phyloP scores from a whole-genome alignment of 2,797 vertebrate species.

The Hephaestus fuliginosus region DNA sequence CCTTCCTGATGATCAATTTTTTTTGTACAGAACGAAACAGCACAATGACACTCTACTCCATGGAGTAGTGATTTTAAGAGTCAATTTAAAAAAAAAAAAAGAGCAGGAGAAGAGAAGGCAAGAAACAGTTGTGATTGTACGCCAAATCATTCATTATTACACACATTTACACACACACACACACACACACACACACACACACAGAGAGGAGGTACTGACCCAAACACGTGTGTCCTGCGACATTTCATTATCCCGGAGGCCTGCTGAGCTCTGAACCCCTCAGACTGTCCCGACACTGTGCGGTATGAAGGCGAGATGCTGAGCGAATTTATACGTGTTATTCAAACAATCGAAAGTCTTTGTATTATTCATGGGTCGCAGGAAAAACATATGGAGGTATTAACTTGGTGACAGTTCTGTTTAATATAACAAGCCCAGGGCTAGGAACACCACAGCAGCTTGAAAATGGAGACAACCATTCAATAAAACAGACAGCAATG shows the following conservation, averaged over 20 bases:
- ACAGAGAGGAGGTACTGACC: constrained; percentile 55
- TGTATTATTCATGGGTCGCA: constrained; percentile 78
- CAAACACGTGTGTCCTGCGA: constrained; percentile 58
- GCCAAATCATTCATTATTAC: neutral
- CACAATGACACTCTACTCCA: neutral
- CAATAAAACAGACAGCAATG: constrained; percentile 53
- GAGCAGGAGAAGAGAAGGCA: neutral
- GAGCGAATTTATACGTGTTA: constrained; percentile 56
- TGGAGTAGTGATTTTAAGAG: neutral
- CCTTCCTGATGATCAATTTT: constrained; percentile 20
- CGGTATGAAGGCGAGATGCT: constrained; percentile 31
- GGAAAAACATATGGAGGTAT: constrained; percentile 68
- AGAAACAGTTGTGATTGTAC: neutral
- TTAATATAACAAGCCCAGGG: constrained; percentile 64
- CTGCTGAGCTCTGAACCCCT: constrained; percentile 21
- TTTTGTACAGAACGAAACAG: constrained; percentile 5
- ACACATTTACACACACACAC: neutral
- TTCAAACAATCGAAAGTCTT: constrained; percentile 64
- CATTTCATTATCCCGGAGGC: constrained; percentile 20
- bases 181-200: neutral
- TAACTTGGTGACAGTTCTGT: constrained; percentile 68
- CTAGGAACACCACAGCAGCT: constrained; percentile 53
- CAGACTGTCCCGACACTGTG: constrained; percentile 7
- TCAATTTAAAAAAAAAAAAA: neutral
- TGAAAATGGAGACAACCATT: constrained; percentile 54